A percentile compares a stretch with the other conserved stretches of the same genome.
phyloP scores from a whole-genome alignment of 1,140 invertebrate genomes.

The Aphaenogaster floridana region DNA sequence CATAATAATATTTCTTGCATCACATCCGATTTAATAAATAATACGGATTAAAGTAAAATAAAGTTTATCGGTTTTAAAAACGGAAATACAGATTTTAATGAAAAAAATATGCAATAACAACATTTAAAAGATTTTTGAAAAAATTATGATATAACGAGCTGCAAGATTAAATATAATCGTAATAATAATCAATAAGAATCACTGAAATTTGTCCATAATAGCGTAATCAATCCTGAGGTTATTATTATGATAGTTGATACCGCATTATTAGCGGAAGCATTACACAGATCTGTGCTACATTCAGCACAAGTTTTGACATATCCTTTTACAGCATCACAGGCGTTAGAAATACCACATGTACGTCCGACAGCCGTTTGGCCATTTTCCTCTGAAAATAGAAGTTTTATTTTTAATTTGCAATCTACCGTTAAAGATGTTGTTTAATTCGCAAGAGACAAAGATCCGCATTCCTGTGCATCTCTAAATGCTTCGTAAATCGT shows the following conservation, averaged over 20 bases:
- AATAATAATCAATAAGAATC: neutral
- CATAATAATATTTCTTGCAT: neutral
- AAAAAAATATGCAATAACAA: neutral
- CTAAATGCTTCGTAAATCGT: no score
- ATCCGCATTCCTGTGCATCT: no score
- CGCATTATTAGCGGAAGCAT: neutral
- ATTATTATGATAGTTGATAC: neutral
- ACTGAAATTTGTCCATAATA: neutral
- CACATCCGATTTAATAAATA: neutral
- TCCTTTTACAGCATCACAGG: neutral
- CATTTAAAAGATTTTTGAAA: neutral
- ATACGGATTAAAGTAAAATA: neutral
- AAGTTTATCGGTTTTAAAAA: neutral
- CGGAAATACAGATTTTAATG: neutral
- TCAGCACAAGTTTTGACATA: neutral
- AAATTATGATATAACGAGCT: neutral
- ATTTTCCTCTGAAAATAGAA: neutral
- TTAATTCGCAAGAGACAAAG: neutral
- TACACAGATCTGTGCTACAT: neutral
- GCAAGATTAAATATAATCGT: neutral
- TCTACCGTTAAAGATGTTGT: neutral
- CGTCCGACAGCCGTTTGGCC: no score
- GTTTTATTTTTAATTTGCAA: neutral
- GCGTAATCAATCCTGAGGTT: neutral
- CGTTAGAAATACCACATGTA: neutral